phyloP scores from a whole-genome alignment of 2,797 vertebrate genomes.

The Enoplosus armatus region DNA sequence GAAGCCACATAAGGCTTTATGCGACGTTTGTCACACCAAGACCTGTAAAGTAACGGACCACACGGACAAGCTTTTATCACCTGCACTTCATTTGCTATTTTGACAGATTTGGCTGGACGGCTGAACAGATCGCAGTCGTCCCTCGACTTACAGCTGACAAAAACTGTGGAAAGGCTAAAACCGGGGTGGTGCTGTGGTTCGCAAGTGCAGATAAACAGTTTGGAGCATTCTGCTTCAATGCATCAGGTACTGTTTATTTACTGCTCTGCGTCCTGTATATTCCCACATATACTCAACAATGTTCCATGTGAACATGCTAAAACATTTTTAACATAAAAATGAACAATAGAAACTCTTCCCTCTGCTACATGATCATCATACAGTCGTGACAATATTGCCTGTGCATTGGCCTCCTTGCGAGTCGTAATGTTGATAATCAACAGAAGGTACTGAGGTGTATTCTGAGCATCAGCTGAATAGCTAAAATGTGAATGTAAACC shows the following conservation, averaged over 20 bases:
- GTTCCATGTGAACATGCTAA: neutral
- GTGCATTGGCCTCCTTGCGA: neutral
- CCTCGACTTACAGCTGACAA: constrained; percentile 61
- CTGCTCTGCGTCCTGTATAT: neutral
- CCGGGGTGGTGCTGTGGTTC: constrained; percentile 70
- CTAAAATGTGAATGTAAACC: neutral
- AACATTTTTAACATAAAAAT: neutral
- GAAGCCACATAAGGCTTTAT: neutral
- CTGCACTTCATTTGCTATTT: neutral
- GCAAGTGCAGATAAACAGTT: constrained; percentile 3
- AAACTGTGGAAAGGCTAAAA: constrained; percentile 68
- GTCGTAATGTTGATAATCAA: no score
- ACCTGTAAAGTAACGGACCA: no score
- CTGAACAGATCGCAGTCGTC: constrained; percentile 71
- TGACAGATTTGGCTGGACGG: constrained; percentile 83
- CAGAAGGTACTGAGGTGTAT: neutral
- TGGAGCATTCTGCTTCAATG: constrained; percentile 81
- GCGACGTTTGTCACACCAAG: no score
- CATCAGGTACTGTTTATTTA: constrained; percentile 70
- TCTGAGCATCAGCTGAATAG: neutral
- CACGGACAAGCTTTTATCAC: neutral
- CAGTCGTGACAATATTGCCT: neutral
- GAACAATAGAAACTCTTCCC: neutral
- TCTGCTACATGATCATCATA: neutral
- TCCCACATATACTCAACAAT: neutral